phyloP scores from a whole-genome alignment of 2,797 vertebrate genomes.

The Triplophysa yarkandensis region DNA sequence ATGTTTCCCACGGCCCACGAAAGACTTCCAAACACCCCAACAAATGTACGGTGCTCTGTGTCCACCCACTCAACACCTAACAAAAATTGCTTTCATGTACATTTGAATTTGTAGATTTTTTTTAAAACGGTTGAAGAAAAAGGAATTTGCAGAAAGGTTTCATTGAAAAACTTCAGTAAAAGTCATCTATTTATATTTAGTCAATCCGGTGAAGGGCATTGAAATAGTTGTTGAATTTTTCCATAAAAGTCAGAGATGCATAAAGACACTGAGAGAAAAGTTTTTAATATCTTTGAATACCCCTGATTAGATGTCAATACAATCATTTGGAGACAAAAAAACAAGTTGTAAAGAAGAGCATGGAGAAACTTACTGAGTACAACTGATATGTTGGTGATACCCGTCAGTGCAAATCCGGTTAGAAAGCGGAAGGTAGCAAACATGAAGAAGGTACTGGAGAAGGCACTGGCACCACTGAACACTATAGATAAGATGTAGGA shows the following conservation, averaged over 20 bases:
- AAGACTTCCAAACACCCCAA: slow-evolving; percentile 65
- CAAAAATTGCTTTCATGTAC: neutral
- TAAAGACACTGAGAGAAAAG: no score
- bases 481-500: slow-evolving; percentile 62
- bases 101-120: neutral
- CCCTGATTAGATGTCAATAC: no score
- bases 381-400: slow-evolving; percentile 63
- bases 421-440: slow-evolving; percentile 70
- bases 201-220: no score
- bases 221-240: no score
- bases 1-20: slow-evolving; percentile 71
- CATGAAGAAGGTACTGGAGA: slow-evolving; percentile 66
- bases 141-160: no score
- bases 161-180: no score
- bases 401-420: slow-evolving; percentile 69
- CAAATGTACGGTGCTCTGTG: slow-evolving; percentile 63
- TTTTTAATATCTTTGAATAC: no score
- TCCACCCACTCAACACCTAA: slow-evolving; percentile 76
- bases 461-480: slow-evolving; percentile 65
- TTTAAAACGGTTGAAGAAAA: no score
- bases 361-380: slow-evolving; percentile 68
- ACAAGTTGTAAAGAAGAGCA: neutral
- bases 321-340: no score
- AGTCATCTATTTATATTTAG: no score
- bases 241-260: no score